phyloP scores from a whole-genome alignment of 2,888 invertebrate species.

The Drosophila austrosaltans region DNA sequence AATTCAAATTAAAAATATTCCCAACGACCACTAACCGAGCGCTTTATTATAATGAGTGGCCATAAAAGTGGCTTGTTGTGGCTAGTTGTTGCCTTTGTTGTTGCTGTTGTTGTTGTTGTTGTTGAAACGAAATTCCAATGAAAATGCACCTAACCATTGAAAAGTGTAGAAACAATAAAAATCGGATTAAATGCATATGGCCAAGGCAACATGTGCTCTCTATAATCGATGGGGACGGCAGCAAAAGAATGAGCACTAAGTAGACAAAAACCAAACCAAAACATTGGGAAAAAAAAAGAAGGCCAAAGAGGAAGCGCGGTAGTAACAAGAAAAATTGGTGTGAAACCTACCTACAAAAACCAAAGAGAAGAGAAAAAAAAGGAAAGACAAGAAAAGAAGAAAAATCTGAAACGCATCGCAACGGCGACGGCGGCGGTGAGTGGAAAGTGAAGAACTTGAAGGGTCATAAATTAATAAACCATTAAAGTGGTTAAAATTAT shows the following conservation, averaged over 20 bases:
- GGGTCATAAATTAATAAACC: conserved; percentile 84
- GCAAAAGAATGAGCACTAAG: conserved; percentile 51
- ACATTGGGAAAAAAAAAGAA: conserved; percentile 15
- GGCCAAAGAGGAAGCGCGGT: conserved; percentile 56
- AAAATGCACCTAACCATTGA: conserved; percentile 69
- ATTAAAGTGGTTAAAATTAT: conserved; percentile 84
- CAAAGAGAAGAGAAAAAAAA: conserved; percentile 25
- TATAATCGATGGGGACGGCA: conserved; percentile 76
- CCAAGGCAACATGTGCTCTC: conserved; percentile 57
- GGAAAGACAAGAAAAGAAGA: conserved; percentile 39
- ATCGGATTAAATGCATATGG: conserved; percentile 77
- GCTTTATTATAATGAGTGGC: conserved; percentile 80
- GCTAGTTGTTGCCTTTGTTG: conserved; percentile 37
- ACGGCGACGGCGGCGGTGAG: conserved; percentile 49
- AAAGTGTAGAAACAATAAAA: conserved; percentile 79
- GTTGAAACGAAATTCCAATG: conserved; percentile 70
- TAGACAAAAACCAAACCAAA: conserved; percentile 47
- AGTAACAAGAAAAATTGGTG: conserved; percentile 78
- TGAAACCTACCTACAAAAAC: conserved; percentile 67
- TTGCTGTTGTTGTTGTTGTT: conserved; percentile 35
- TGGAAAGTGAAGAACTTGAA: conserved; percentile 81
- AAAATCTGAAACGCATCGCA: conserved; percentile 51
- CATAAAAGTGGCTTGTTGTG: conserved; percentile 70
- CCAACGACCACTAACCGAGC: conserved; percentile 75
- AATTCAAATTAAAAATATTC: conserved; percentile 71